phyloP scores from a whole-genome alignment of 2,113 vertebrate genomes.

The Bos javanicus region DNA sequence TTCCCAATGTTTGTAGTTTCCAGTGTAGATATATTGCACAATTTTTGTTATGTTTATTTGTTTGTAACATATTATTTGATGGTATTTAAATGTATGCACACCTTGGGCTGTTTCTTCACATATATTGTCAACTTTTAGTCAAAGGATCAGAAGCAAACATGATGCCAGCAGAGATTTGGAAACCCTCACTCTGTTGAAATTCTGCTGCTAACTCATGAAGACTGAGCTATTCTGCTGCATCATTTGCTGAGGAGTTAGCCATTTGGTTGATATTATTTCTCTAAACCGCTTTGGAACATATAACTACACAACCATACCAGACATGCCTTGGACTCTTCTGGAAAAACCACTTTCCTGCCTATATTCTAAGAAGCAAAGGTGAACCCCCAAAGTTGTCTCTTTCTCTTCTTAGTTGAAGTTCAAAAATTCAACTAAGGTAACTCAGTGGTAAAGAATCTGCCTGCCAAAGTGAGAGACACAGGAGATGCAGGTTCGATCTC shows the following conservation, averaged over 20 bases:
- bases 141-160: not conserved
- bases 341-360: not conserved
- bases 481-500: rapidly evolving
- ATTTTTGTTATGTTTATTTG: not conserved
- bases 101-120: not conserved
- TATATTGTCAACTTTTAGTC: not conserved
- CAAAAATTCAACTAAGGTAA: not conserved
- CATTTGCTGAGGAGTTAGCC: not conserved
- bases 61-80: not conserved
- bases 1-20: not conserved
- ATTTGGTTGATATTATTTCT: not conserved
- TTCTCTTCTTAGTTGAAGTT: not conserved
- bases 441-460: not conserved
- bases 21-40: not conserved
- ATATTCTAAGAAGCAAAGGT: not conserved
- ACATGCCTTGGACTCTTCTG: not conserved
- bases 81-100: not conserved
- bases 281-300: not conserved
- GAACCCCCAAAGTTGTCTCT: not conserved
- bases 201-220: not conserved
- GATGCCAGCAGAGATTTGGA: not conserved
- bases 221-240: not conserved
- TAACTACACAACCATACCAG: not conserved
- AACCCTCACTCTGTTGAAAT: not conserved
- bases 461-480: not conserved